These are phyloP conservation scores for Mystacides longicornis DNA, from an alignment of 2,888 invertebrate species.

Conservation along the genomic window DNA sequence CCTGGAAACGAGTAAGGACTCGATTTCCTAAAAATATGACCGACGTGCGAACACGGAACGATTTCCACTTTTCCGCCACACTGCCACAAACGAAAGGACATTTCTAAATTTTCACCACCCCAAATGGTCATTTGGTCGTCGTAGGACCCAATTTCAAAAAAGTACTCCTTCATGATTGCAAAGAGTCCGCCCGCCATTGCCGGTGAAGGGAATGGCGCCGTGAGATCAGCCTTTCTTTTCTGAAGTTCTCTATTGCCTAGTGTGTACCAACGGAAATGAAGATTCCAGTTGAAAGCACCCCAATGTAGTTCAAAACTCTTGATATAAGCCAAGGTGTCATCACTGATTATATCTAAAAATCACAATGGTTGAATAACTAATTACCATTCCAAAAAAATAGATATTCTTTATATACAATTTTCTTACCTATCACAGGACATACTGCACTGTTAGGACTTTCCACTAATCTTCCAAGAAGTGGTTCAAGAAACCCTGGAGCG, in stretches of 20 bases:
- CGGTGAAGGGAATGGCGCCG: constrained; percentile 69
- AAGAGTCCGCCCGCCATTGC: constrained; percentile 96
- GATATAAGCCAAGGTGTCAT: constrained; percentile 91
- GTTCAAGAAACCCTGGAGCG: constrained; percentile 61
- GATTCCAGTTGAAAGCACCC: constrained; percentile 97
- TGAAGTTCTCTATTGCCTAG: constrained; percentile 59
- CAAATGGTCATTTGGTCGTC: constrained; percentile 76
- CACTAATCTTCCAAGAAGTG: constrained; percentile 46
- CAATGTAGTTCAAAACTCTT: constrained; percentile 93
- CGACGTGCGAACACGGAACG: constrained; percentile 88
- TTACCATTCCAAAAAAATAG: background rate
- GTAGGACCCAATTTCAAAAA: constrained; percentile 76
- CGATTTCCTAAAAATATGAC: constrained; percentile 85
- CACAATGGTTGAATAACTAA: background rate
- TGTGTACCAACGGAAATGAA: constrained; percentile 86
- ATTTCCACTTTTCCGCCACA: constrained; percentile 89
- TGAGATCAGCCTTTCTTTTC: constrained; percentile 54
- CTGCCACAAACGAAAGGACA: constrained; percentile 95
- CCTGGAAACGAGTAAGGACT: constrained; percentile 96
- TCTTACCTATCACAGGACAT: constrained; percentile 27
- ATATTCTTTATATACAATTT: background rate
- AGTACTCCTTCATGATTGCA: constrained; percentile 76
- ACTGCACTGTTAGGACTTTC: constrained; percentile 46
- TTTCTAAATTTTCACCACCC: constrained; percentile 97
- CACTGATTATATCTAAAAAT: constrained; percentile 77